These are phyloP conservation scores for Nycticryphes semicollaris DNA, from an alignment of 2,113 vertebrate species.

Conservation along the genomic window DNA sequence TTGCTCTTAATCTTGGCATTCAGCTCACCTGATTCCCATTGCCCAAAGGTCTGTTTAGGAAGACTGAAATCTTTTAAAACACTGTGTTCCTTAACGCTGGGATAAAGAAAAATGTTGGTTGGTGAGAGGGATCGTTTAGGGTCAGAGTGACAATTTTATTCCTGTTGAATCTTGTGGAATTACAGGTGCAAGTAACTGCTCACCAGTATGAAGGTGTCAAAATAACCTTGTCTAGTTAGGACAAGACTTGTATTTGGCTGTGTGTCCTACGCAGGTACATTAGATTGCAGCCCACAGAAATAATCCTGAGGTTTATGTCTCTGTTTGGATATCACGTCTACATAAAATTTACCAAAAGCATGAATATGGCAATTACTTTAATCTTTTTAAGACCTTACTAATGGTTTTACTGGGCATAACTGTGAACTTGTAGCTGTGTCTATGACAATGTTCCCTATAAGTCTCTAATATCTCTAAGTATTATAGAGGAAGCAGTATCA, in stretches of 20 bases:
- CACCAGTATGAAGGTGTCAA: not conserved
- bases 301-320: not conserved
- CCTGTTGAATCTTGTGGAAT: not conserved
- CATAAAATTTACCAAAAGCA: not conserved
- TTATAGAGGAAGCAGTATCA: not conserved
- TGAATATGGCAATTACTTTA: not conserved
- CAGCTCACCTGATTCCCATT: not conserved
- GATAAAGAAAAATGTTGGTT: not conserved
- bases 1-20: not conserved
- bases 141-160: not conserved
- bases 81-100: not conserved
- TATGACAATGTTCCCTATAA: not conserved
- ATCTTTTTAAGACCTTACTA: not conserved
- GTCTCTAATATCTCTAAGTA: not conserved
- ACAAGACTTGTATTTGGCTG: not conserved
- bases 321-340: not conserved
- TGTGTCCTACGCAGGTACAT: not conserved
- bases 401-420: not conserved
- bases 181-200: not conserved
- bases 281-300: not conserved
- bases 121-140: not conserved
- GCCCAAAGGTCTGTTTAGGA: not conserved
- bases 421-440: not conserved
- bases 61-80: not conserved
- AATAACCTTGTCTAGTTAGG: not conserved